Conservation (phyloP, 2,113 vertebrate species). For the Pontoporia blainvillei region DNA sequence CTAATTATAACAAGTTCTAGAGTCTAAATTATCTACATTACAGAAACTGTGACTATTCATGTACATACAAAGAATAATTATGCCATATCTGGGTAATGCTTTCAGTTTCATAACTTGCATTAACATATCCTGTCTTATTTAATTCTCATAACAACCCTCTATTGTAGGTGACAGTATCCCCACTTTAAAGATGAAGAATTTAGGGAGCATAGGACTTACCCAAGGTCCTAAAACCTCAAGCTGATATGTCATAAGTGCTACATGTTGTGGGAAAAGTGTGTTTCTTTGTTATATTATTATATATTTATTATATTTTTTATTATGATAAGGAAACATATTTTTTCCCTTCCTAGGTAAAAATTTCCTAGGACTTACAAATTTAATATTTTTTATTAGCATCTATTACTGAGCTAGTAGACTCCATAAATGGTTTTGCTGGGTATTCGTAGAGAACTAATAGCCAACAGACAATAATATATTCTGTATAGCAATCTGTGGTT, state of each 20-base stretch:
- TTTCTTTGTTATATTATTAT: background rate
- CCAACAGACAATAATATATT: background rate
- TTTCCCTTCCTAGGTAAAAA: background rate
- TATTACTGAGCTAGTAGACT: background rate
- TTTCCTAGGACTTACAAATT: background rate
- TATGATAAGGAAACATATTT: background rate
- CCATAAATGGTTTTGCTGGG: background rate
- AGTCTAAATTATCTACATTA: background rate
- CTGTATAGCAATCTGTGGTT: background rate
- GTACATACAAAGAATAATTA: constrained; percentile 8
- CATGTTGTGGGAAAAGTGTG: background rate
- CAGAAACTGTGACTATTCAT: background rate
- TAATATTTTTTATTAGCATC: background rate
- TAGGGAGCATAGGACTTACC: background rate
- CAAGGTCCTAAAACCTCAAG: background rate
- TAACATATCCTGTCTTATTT: background rate
- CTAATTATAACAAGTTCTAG: constrained; percentile 25
- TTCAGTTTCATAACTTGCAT: constrained; percentile 16
- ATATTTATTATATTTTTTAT: background rate
- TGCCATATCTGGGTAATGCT: background rate
- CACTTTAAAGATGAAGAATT: background rate
- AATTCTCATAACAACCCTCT: background rate
- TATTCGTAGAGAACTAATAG: background rate
- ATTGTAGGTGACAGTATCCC: background rate
- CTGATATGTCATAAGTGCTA: background rate